Base-by-base conservation (phyloP, 1,140 invertebrate genomes). In the Calliphora vicina region DNA sequence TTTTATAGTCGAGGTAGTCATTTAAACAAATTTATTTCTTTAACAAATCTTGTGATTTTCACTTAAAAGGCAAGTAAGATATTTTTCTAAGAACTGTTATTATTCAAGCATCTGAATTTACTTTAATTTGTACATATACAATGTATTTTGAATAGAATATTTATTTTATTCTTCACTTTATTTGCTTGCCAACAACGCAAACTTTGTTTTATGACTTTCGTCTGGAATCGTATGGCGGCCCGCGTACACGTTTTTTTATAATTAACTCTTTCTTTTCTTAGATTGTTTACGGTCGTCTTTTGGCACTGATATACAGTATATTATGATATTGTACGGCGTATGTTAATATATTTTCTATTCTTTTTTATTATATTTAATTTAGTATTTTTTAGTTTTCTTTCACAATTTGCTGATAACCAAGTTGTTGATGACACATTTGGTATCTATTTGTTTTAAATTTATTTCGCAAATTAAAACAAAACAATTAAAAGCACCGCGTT, bases 1-100 rank as follows among this genome's bases (percentile, higher is more conserved):
- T 78, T 84, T 84, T 67, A 84, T 71, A 43, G 83, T 67, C 12
- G 83, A 84, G 29, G 83, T 84, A 50, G 83, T 84, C 83, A 84
- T 84, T 72, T 57, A 78, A 78, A 23, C 42, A 42, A 17, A 43
- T 76, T 76, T 35, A 43, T 45, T 78, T 76, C 2, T 17, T 15
- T 17, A 57, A 57, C 15, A 57, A 67, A 67, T 25, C 3, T 25
- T 23, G 12, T 3, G 45, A 8, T 35, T 35, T 35, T 35, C 5
- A 35, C n/a, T n/a, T n/a, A n/a, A n/a, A 35, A 35, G 35, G 1
- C 35, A 35, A 35, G 0, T 8, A 35, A 35, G 6, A 0, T 35
- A 35, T 35, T 8, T 35, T 35, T 2, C 1, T 35, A 6, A 35
- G 35, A 35, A 6, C n/a, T n/a, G 5, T 35, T 35, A 3, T 76